phyloP scores from a whole-genome alignment of 2,797 vertebrate species.

The Netta rufina region DNA sequence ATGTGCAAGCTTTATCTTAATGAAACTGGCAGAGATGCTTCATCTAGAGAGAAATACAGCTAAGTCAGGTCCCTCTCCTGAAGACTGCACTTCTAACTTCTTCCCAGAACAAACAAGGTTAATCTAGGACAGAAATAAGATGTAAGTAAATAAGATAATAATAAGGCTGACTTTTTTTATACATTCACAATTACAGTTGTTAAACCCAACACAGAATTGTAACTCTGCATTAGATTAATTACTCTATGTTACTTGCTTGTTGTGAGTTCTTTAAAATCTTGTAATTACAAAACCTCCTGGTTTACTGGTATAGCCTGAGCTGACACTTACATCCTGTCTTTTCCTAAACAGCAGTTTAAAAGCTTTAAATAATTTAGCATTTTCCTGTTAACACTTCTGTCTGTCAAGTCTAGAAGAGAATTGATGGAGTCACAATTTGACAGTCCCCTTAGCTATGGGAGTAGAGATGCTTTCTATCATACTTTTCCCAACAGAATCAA shows the following conservation, averaged over 20 bases:
- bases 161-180: background rate
- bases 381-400: slow-evolving; percentile 3
- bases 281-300: background rate
- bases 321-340: background rate
- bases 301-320: background rate
- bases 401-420: background rate
- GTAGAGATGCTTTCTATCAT: background rate
- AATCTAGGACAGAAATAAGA: background rate
- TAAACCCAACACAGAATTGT: background rate
- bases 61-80: background rate
- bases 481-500: slow-evolving; percentile 26
- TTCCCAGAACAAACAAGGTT: background rate
- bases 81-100: background rate
- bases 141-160: background rate
- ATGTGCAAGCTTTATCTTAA: slow-evolving; percentile 25
- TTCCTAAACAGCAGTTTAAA: background rate
- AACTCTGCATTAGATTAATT: background rate
- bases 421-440: slow-evolving; percentile 3
- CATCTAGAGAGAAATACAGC: background rate
- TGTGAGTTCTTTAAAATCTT: background rate
- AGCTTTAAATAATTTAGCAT: background rate
- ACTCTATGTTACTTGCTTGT: background rate
- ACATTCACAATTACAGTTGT: background rate
- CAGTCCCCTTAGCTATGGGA: background rate
- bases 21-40: slow-evolving; percentile 3